A percentile compares a stretch with the other conserved stretches of the same genome.
phyloP scores from a whole-genome alignment of 2,888 invertebrate genomes.

The Malthinus flaveolus region DNA sequence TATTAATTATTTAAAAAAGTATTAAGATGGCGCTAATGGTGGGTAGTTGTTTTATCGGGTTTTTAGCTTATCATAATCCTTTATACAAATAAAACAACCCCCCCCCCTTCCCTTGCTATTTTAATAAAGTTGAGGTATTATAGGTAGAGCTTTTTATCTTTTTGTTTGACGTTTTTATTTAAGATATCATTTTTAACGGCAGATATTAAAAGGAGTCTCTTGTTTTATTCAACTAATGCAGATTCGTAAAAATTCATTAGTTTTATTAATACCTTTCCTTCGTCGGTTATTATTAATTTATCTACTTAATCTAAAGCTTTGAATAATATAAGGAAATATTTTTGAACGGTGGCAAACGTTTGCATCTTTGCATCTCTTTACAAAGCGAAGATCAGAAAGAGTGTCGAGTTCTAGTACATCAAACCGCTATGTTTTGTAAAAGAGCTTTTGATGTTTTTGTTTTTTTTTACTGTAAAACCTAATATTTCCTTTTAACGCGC shows the following conservation, averaged over 20 bases:
- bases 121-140: conserved; percentile 1
- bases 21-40: no score
- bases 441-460: conserved; percentile 23
- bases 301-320: conserved; percentile 10
- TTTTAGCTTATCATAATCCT: conserved; percentile 2
- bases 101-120: neutral
- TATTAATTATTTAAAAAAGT: no score
- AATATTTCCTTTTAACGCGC: conserved; percentile 15
- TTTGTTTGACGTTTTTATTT: conserved; percentile 13
- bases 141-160: conserved; percentile 4
- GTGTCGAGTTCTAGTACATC: conserved; percentile 13
- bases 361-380: conserved; percentile 22
- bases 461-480: conserved; percentile 4
- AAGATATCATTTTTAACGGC: conserved; percentile 10
- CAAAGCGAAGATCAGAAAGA: conserved; percentile 12
- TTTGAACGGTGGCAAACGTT: conserved; percentile 9
- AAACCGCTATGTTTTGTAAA: conserved; percentile 21
- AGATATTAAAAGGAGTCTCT: conserved; percentile 13
- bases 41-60: no score
- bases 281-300: conserved; percentile 9
- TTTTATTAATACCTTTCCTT: conserved; percentile 5
- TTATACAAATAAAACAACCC: neutral
- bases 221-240: conserved; percentile 10
- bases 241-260: conserved; percentile 13
- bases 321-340: neutral